Base-by-base conservation (phyloP, 2,113 vertebrate genomes). In the Apaloderma vittatum region DNA sequence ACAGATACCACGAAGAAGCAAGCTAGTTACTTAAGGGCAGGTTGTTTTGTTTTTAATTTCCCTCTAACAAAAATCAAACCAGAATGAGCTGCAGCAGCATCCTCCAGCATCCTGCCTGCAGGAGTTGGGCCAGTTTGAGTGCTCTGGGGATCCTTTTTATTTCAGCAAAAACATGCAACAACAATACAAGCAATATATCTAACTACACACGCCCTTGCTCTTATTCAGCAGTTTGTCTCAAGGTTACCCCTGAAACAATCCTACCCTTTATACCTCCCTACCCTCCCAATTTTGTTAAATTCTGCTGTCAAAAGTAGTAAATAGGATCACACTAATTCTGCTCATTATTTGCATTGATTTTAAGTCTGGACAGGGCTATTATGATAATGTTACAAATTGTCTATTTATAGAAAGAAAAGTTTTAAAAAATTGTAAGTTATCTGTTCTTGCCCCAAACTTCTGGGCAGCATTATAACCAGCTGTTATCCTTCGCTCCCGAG, bases 321-420 rank as follows among this genome's bases (percentile, higher is more conserved):
- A 95, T 46, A 89, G 77, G 71, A 78, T 76, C 62, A 36, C 78
- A 58, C 24, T 14, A 40, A 43, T 76, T 34, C 77, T 6, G 36
- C 74, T 90, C 85, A 54, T 93, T 91, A 82, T 88, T 93, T 12
- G 92, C 94, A 92, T 62, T 55, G 90, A 96, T 93, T 96, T 92
- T 76, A 92, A 95, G 77, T 67, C 91, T 29, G 78, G 49, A 45
- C n/a, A 6, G 45, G 73, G 51, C 88, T 92, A 90, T 80, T 73
- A 82, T 86, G 6, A 76, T 77, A 63, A 45, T 0, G 3, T 81
- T 80, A 94, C 82, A 83, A 81, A 81, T 72, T 66, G 36, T 84
- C 85, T 94, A 37, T 87, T 89, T 82, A 68, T 20, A 85, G 68
- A 29, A 90, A 91, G 67, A 79, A 96, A 90, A 97, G 87, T 77